phyloP scores from a whole-genome alignment of 2,888 invertebrate species.

The Aquatica leii region DNA sequence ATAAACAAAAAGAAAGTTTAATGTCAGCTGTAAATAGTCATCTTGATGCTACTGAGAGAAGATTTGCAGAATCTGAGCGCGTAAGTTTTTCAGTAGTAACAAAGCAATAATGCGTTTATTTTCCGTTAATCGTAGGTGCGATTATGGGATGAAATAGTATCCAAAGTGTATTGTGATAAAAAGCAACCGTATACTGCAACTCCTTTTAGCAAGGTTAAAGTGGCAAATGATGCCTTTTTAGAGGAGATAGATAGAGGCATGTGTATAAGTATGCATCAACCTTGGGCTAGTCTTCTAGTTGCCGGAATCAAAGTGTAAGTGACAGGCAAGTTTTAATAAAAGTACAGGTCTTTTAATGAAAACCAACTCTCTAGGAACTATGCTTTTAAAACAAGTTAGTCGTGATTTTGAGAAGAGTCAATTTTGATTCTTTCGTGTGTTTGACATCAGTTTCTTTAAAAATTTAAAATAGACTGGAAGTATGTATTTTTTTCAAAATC shows the following conservation, averaged over 20 bases:
- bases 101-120: not conserved
- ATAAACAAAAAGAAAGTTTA: constrained; percentile 42
- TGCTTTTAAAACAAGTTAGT: too few relatives aligned
- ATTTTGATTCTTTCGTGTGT: too few relatives aligned
- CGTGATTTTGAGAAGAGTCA: too few relatives aligned
- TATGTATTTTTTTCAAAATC: too few relatives aligned
- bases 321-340: too few relatives aligned
- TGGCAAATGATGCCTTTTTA: constrained; percentile 56
- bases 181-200: not conserved
- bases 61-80: constrained; percentile 45
- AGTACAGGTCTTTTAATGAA: constrained; percentile 6
- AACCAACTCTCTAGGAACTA: too few relatives aligned
- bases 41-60: constrained; percentile 43
- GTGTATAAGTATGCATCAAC: constrained; percentile 95
- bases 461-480: too few relatives aligned
- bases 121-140: not conserved
- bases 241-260: constrained; percentile 68
- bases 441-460: too few relatives aligned
- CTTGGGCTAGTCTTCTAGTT: constrained; percentile 91
- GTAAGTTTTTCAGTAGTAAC: constrained; percentile 37
- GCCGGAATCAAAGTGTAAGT: constrained; percentile 89
- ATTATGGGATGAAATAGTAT: not conserved
- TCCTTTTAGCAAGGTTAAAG: constrained; percentile 36
- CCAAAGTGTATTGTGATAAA: constrained; percentile 7
- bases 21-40: constrained; percentile 46